Evolutionary conservation across 2,797 vertebrate species (phyloP).

Genomic region (Oophaga sylvatica): DNA sequence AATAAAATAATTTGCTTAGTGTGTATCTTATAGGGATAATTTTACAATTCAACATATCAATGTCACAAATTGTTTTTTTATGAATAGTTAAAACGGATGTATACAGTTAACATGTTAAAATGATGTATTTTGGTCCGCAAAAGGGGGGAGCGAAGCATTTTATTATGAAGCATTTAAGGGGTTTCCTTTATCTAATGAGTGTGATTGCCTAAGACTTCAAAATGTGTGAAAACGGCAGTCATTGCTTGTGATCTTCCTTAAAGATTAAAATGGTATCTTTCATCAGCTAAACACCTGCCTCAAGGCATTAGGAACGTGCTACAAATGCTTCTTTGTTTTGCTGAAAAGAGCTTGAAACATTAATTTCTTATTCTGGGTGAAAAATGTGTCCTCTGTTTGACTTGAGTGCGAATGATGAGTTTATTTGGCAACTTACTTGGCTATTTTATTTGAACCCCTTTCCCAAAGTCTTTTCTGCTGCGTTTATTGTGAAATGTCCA

Average conservation of each 20-base stretch:
- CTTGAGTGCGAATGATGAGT: conserved; percentile 2
- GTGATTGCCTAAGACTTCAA: conserved; percentile 30
- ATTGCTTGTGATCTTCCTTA: conserved; percentile 41
- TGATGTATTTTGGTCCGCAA: background rate
- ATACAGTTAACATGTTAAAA: background rate
- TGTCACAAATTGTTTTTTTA: background rate
- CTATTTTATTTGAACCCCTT: background rate
- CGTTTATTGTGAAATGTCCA: background rate
- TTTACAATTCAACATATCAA: too few relatives aligned
- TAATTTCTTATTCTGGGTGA: conserved; percentile 19
- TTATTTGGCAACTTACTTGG: background rate
- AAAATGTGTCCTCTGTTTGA: conserved; percentile 12
- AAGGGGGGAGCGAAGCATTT: background rate
- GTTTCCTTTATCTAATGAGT: conserved; percentile 26
- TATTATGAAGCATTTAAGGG: background rate
- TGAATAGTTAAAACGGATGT: background rate
- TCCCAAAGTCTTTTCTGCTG: background rate
- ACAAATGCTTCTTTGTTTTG: conserved; percentile 44
- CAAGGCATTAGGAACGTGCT: conserved; percentile 30
- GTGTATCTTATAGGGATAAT: background rate
- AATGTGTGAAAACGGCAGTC: conserved; percentile 41
- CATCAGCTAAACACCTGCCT: conserved; percentile 52
- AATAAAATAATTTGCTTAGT: too few relatives aligned
- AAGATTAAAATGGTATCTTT: conserved; percentile 40
- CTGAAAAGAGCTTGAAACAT: conserved; percentile 20